Base-by-base conservation (phyloP, 2,888 invertebrate genomes). In the Metellina segmentata region DNA sequence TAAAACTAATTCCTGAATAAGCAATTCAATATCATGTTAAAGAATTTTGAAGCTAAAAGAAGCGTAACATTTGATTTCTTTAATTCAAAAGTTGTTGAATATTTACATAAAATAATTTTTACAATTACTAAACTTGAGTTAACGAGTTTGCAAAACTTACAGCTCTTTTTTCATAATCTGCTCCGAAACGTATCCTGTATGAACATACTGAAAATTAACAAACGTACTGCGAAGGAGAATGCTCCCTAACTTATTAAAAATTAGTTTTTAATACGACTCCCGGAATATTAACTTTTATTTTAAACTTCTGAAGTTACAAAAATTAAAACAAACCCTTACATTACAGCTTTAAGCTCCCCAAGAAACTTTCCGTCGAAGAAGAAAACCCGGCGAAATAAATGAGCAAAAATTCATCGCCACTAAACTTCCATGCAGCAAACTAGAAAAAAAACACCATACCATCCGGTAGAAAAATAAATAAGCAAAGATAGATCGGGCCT, bases 391-490 rank as follows among this genome's bases (percentile, higher is more conserved):
- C 4, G 11, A 78, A 51, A 51, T 78, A 78, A 78, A 78, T n/a
- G 19, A n/a, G 51, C 78, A 52, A 78, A 78, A 61, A 78, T 49
- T 52, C 51, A 49, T 19, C 19, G 48, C 52, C 52, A 51, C 49
- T 19, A 52, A 72, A 81, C 71, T 88, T 88, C 53, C 51, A 71
- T 48, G 61, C 48, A 52, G 52, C 61, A 74, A 88, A 74, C 53
- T 53, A 88, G 81, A 53, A 88, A 88, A 71, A 61, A 53, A 6
- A 61, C 34, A 5, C 61, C 9, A 61, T n/a, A 61, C 78, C 78
- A 78, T 74, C 53, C 53, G 81, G 34, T 16, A 71, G 53, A 81
- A 88, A 88, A 88, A 88, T 88, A 81, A 88, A 88, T 74, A 88
- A 88, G 81, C 61, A 34, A 81, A 6, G 13, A 74, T 49, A 78